Evolutionary conservation across 2,797 vertebrate species (phyloP).

Genomic region (Momotus momota): DNA sequence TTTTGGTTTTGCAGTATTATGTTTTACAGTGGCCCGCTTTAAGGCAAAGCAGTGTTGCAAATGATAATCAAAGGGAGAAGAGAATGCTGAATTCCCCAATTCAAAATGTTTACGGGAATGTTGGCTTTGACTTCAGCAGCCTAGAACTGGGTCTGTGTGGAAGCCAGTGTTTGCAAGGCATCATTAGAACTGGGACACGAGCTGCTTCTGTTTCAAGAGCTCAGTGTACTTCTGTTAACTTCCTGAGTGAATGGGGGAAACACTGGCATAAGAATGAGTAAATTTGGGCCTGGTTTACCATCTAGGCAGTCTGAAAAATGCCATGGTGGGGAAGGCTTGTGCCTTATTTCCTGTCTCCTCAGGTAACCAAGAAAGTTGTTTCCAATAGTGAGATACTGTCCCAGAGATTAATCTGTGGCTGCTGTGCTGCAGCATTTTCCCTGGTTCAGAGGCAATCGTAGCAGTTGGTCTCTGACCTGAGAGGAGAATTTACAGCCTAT

Average conservation of each 20-base stretch:
- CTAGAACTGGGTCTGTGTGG: neutral
- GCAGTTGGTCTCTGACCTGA: neutral
- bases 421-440: accelerated
- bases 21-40: neutral
- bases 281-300: neutral
- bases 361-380: neutral
- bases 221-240: neutral
- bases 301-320: neutral
- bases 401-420: neutral
- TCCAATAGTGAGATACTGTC: neutral
- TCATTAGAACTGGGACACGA: accelerated
- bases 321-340: neutral
- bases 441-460: accelerated
- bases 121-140: neutral
- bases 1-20: neutral
- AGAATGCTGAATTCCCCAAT: accelerated
- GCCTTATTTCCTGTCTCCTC: too few species aligned
- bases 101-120: neutral
- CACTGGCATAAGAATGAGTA: accelerated
- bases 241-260: neutral
- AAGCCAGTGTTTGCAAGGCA: neutral
- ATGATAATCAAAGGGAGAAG: neutral
- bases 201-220: neutral
- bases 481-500: neutral
- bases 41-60: neutral